Percentiles rank a stretch among this genome's conserved stretches.
phyloP scores from a whole-genome alignment of 2,113 vertebrate species.

The Sander lucioperca region DNA sequence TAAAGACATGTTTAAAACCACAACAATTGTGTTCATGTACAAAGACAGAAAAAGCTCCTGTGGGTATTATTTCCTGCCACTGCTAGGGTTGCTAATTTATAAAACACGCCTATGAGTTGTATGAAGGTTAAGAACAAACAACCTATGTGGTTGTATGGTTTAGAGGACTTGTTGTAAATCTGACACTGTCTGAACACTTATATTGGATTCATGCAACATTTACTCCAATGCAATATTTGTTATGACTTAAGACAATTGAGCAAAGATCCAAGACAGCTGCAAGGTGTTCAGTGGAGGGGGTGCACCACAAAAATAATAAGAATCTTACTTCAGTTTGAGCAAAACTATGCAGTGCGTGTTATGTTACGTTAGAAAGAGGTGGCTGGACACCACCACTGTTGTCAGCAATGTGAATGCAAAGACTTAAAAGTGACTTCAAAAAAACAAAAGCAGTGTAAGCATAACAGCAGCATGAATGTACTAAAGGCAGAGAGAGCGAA shows the following conservation, averaged over 20 bases:
- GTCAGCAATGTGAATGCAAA: background rate
- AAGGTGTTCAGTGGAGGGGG: background rate
- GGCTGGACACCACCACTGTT: background rate
- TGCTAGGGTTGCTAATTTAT: too few species aligned
- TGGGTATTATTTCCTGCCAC: too few species aligned
- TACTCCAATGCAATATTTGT: background rate
- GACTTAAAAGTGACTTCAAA: background rate
- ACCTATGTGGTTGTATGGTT: too few species aligned
- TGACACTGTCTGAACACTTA: background rate
- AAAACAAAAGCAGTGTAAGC: background rate
- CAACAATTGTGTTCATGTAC: too few species aligned
- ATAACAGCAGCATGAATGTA: too few species aligned
- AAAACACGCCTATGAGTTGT: too few species aligned
- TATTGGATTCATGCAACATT: background rate
- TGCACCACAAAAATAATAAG: constrained; percentile 4
- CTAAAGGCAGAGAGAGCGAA: too few species aligned
- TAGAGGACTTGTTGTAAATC: background rate
- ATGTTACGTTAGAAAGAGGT: background rate
- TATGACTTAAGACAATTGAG: background rate
- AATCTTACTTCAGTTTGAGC: background rate
- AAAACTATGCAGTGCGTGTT: background rate
- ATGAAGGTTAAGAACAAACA: too few species aligned
- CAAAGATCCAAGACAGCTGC: background rate
- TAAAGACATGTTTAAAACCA: too few species aligned
- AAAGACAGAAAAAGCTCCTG: too few species aligned